A percentile compares a stretch with the other conserved stretches of the same genome.
Conservation (phyloP, 2,888 invertebrate species). For the Pinctada fucata region DNA sequence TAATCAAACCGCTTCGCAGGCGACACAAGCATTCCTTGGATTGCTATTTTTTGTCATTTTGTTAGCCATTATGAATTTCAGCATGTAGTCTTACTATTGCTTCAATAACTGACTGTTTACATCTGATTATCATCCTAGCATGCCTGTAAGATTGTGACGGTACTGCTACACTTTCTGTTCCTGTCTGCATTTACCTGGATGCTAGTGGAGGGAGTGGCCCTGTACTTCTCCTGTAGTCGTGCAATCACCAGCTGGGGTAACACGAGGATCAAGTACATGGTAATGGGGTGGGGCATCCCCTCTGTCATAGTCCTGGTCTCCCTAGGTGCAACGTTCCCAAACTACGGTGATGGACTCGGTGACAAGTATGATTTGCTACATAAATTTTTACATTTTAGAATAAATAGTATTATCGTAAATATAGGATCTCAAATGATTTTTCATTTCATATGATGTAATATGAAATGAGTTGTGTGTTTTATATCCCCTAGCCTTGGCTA, state of each 20-base stretch:
- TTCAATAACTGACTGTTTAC: no score
- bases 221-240: slow-evolving; percentile 59
- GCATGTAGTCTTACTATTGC: no score
- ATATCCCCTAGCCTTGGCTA: no score
- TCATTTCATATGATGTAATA: no score
- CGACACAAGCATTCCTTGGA: no score
- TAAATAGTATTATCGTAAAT: no score
- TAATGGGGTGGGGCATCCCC: slow-evolving; percentile 63
- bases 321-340: slow-evolving; percentile 54
- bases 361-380: slow-evolving; percentile 46
- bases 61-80: no score
- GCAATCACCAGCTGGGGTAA: slow-evolving; percentile 53
- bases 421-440: no score
- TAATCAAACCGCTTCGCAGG: no score
- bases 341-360: slow-evolving; percentile 57
- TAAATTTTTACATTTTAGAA: not conserved
- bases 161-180: slow-evolving; percentile 60
- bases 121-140: no score
- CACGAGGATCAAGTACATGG: slow-evolving; percentile 54
- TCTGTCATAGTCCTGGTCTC: slow-evolving; percentile 58
- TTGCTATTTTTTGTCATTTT: no score
- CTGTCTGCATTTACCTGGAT: slow-evolving; percentile 64
- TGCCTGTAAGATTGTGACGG: slow-evolving; percentile 58
- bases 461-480: no score
- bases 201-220: slow-evolving; percentile 61